Base-by-base conservation (phyloP, 1,140 invertebrate species). In the Spodoptera frugiperda region DNA sequence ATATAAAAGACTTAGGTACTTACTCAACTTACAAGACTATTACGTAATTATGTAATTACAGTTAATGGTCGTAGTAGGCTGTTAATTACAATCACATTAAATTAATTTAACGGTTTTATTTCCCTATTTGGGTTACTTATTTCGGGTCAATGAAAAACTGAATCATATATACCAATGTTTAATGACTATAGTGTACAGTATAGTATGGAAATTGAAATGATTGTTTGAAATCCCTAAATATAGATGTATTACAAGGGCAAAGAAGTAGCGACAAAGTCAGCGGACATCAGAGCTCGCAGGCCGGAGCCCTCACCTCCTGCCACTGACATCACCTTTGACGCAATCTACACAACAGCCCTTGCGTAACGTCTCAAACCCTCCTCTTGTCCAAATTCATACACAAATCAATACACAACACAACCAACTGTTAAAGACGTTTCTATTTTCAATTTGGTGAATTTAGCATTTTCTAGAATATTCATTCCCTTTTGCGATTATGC, bases 291-390 rank as follows among this genome's bases (percentile, higher is more conserved):
- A 46, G 55, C 21, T 44, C 71, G 71, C 49, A 14, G 87, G 89
- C 85, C 89, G 90, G 87, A 84, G 79, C 86, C 86, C 83, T 87
- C 82, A 79, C 72, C 78, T 84, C 63, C 89, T 93, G 91, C 75
- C 80, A 76, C 79, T 92, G 91, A 93, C 91, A 93, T 88, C 85
- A 85, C 71, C 79, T 85, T 85, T 84, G 84, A 83, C 84, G 84
- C 82, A 82, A 82, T 79, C 78, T 75, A 73, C 67, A 77, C 80
- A 89, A 83, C 85, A 85, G 83, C 87, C 85, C 84, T 88, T 83
- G 81, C 86, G 86, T 83, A 87, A 86, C 85, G 82, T 85, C 85
- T 87, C 78, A 85, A 81, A 83, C 84, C 82, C 83, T 81, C 84
- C 86, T 86, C 79, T 84, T 82, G 82, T 84, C 81, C 70, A 82